A percentile compares a stretch with the other conserved stretches of the same genome.
phyloP scores from a whole-genome alignment of 2,113 vertebrate species.

The Genyomyrus donnyi region DNA sequence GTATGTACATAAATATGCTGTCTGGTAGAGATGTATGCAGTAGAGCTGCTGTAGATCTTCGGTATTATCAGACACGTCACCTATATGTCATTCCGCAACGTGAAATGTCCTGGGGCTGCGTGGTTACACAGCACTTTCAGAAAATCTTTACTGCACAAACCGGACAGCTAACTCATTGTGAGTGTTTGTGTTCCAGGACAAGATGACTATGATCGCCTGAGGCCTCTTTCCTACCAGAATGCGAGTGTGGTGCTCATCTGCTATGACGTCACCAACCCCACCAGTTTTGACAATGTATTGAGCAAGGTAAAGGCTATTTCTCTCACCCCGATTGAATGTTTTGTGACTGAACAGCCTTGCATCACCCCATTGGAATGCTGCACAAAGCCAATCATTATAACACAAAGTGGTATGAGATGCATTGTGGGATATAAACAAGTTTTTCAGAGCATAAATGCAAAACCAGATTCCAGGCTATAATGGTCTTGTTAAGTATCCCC shows the following conservation, averaged over 20 bases:
- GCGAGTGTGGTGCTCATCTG: slow-evolving; percentile 80
- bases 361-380: background rate
- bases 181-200: slow-evolving; percentile 68
- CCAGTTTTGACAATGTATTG: slow-evolving; percentile 83
- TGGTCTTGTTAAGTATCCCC: background rate
- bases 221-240: slow-evolving; percentile 89
- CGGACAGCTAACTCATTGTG: background rate
- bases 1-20: background rate
- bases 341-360: background rate
- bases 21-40: background rate
- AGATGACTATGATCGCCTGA: slow-evolving; percentile 87
- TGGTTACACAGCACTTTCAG: background rate
- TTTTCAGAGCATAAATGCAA: background rate
- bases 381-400: background rate
- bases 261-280: slow-evolving; percentile 92
- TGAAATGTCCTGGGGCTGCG: background rate
- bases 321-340: background rate
- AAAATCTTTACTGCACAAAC: background rate
- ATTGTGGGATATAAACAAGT: background rate
- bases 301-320: slow-evolving; percentile 71
- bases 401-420: background rate
- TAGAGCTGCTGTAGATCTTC: background rate
- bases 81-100: background rate
- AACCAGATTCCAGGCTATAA: background rate
- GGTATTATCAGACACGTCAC: background rate